Conservation (phyloP, 2,888 invertebrate genomes). For the Cataglyphis cursor region DNA sequence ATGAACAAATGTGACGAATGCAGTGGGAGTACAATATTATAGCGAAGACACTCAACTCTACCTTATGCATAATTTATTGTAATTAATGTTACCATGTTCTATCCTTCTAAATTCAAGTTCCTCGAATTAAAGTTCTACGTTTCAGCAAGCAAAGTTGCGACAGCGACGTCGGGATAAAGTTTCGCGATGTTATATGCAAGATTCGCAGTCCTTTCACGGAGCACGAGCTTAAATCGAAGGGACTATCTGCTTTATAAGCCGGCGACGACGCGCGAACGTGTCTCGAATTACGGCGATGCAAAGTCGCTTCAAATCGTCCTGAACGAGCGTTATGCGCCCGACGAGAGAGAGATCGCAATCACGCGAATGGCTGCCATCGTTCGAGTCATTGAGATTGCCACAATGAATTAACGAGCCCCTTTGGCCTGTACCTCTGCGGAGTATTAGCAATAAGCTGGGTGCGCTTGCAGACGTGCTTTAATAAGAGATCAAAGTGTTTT, state of each 20-base stretch:
- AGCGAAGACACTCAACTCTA: neutral
- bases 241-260: slow-evolving; percentile 38
- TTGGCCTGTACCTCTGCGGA: slow-evolving; percentile 31
- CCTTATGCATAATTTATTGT: neutral
- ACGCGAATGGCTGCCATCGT: slow-evolving; percentile 48
- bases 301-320: slow-evolving; percentile 33
- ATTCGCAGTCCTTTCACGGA: slow-evolving; percentile 35
- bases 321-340: slow-evolving; percentile 26
- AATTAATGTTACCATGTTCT: slow-evolving; percentile 36
- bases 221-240: slow-evolving; percentile 18
- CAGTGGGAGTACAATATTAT: neutral
- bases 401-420: slow-evolving; percentile 64
- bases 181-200: slow-evolving; percentile 5
- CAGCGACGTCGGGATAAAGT: slow-evolving; percentile 23
- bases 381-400: slow-evolving; percentile 54
- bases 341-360: slow-evolving; percentile 49
- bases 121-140: slow-evolving; percentile 1
- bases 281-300: slow-evolving; percentile 32
- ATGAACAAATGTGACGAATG: neutral
- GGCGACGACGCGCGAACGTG: slow-evolving; percentile 49
- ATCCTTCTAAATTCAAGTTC: slow-evolving; percentile 10
- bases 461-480: slow-evolving; percentile 22
- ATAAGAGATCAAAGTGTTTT: slow-evolving; percentile 39
- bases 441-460: neutral
- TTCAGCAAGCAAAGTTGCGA: slow-evolving; percentile 12